Percentiles rank a stretch among this genome's conserved stretches.
phyloP scores from a whole-genome alignment of 2,888 invertebrate genomes.

The Acanthosepion lycidas region DNA sequence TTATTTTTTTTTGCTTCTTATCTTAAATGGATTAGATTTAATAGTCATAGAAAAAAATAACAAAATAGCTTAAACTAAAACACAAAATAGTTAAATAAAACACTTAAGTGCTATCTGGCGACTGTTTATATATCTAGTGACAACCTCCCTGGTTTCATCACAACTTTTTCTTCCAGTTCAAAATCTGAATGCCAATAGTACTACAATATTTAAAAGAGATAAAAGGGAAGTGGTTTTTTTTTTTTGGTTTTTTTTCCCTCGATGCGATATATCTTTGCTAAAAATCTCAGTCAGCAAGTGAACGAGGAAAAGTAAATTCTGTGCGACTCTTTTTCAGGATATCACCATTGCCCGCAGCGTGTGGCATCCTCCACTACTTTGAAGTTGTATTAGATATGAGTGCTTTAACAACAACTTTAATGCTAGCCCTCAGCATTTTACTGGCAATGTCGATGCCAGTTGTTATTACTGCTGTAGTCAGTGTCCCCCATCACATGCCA shows the following conservation, averaged over 20 bases:
- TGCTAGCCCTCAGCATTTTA: background rate
- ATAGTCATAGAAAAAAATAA: background rate
- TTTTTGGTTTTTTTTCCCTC: background rate
- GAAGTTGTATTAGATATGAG: background rate
- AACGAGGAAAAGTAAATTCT: background rate
- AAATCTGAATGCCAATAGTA: too few relatives aligned
- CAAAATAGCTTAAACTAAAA: background rate
- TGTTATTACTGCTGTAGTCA: background rate
- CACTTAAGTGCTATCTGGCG: background rate
- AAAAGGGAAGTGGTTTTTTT: background rate
- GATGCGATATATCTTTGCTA: background rate
- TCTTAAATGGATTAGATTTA: background rate
- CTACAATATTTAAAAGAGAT: background rate
- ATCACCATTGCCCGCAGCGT: background rate
- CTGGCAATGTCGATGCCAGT: slow-evolving; percentile 21
- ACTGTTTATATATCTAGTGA: too few relatives aligned
- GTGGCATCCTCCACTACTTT: background rate
- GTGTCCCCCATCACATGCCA: slow-evolving; percentile 9
- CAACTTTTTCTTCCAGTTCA: too few relatives aligned
- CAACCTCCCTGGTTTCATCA: too few relatives aligned
- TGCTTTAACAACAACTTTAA: slow-evolving; percentile 23
- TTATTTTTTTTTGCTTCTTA: too few relatives aligned
- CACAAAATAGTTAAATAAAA: background rate
- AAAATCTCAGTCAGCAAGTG: slow-evolving; percentile 33
- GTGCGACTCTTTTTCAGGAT: slow-evolving; percentile 5